These are phyloP conservation scores for Maniola jurtina DNA, from an alignment of 1,140 invertebrate genomes.

Conservation along the genomic window DNA sequence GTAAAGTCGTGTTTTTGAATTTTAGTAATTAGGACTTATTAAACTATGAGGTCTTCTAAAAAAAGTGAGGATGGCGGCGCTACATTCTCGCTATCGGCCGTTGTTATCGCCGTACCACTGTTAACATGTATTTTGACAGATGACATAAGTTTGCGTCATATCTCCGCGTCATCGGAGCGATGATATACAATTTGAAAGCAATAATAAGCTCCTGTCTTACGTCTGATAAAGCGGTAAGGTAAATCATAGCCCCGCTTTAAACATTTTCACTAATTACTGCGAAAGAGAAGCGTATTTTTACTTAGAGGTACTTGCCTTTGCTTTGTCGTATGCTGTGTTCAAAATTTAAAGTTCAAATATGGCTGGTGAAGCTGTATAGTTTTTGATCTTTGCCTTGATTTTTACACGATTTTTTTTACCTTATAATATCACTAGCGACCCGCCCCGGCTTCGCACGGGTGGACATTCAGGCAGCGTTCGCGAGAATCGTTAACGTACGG, in stretches of 20 bases:
- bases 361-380: neutral
- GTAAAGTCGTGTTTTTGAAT: no score
- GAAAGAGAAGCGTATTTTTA: neutral
- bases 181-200: conserved; percentile 71
- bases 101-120: conserved; percentile 53
- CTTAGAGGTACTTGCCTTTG: no score
- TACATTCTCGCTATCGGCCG: conserved; percentile 13
- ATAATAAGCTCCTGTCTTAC: conserved; percentile 77
- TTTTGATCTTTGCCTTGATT: neutral
- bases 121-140: conserved; percentile 78
- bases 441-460: no score
- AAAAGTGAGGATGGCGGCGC: neutral
- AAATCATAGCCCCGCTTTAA: conserved; percentile 55
- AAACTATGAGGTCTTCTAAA: conserved; percentile 11
- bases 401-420: neutral
- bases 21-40: no score
- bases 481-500: no score
- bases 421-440: no score
- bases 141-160: conserved; percentile 75
- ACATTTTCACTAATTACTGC: no score
- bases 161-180: conserved; percentile 40
- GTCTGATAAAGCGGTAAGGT: conserved; percentile 52
- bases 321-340: no score
- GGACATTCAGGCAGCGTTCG: no score
- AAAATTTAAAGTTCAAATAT: no score